These are phyloP conservation scores for Rhinogobius similis DNA, from an alignment of 2,113 vertebrate genomes.

Conservation along the genomic window DNA sequence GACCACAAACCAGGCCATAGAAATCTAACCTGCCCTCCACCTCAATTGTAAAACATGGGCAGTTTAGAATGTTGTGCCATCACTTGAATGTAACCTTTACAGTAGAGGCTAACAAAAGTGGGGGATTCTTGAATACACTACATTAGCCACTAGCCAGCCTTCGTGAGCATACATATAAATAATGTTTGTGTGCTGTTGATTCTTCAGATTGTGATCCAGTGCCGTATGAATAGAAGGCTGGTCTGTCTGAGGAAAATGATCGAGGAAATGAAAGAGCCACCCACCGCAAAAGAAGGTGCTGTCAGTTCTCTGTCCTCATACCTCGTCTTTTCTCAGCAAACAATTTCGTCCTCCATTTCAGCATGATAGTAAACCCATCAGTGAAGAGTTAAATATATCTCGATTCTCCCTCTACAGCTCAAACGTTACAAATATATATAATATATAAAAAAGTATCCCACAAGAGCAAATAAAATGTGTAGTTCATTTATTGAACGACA, in stretches of 20 bases:
- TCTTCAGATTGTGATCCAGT: constrained; percentile 77
- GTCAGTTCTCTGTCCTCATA: not conserved
- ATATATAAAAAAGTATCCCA: no score
- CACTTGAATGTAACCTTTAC: not conserved
- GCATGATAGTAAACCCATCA: not conserved
- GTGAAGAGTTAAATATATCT: not conserved
- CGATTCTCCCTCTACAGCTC: not conserved
- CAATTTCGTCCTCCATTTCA: not conserved
- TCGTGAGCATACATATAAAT: not conserved
- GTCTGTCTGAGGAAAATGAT: constrained; percentile 64
- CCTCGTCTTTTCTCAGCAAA: not conserved
- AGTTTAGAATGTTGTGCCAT: not conserved
- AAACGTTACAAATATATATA: no score
- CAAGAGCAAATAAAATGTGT: not conserved
- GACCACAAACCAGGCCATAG: not conserved
- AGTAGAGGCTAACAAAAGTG: not conserved
- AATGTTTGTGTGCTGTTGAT: constrained; percentile 2
- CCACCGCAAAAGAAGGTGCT: constrained; percentile 45
- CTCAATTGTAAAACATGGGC: not conserved
- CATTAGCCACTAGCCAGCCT: not conserved
- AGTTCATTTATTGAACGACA: not conserved
- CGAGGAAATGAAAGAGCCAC: constrained; percentile 15
- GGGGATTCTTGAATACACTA: not conserved
- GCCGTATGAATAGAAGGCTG: constrained; percentile 78
- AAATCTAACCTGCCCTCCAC: not conserved